phyloP scores from a whole-genome alignment of 2,888 invertebrate genomes.

The Drosophila lacicola region DNA sequence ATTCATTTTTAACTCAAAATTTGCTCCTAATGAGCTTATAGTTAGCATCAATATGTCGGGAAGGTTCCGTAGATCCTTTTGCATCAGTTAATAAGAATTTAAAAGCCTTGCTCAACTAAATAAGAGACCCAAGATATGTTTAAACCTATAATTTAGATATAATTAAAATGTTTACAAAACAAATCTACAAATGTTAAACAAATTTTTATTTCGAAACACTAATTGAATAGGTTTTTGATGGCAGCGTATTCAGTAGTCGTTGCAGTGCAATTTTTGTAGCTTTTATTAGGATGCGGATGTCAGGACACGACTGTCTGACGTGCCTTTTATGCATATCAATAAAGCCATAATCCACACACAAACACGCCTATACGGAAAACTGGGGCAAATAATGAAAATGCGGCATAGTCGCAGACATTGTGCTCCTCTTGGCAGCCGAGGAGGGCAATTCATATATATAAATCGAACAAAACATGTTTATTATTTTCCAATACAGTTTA shows the following conservation, averaged over 20 bases:
- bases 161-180: too few relatives aligned
- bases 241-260: slow-evolving; percentile 34
- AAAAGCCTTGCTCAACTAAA: too few relatives aligned
- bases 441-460: slow-evolving; percentile 34
- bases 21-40: too few relatives aligned
- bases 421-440: slow-evolving; percentile 33
- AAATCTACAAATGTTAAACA: background rate
- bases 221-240: background rate
- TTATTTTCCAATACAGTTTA: slow-evolving; percentile 37
- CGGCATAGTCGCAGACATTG: slow-evolving; percentile 36
- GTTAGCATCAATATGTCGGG: too few relatives aligned
- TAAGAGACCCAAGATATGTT: too few relatives aligned
- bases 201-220: background rate
- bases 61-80: too few relatives aligned
- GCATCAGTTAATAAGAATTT: too few relatives aligned
- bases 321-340: slow-evolving; percentile 67
- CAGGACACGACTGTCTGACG: slow-evolving; percentile 54
- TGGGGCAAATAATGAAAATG: slow-evolving; percentile 58
- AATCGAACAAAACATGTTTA: slow-evolving; percentile 33
- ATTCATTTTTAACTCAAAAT: too few relatives aligned
- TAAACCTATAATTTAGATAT: too few relatives aligned
- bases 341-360: slow-evolving; percentile 52
- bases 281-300: slow-evolving; percentile 66
- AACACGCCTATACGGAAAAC: slow-evolving; percentile 31
- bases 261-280: background rate